A percentile compares a stretch with the other conserved stretches of the same genome.
These are phyloP conservation scores for Microcebus murinus DNA, from an alignment of 2,113 vertebrate genomes.

Conservation along the genomic window DNA sequence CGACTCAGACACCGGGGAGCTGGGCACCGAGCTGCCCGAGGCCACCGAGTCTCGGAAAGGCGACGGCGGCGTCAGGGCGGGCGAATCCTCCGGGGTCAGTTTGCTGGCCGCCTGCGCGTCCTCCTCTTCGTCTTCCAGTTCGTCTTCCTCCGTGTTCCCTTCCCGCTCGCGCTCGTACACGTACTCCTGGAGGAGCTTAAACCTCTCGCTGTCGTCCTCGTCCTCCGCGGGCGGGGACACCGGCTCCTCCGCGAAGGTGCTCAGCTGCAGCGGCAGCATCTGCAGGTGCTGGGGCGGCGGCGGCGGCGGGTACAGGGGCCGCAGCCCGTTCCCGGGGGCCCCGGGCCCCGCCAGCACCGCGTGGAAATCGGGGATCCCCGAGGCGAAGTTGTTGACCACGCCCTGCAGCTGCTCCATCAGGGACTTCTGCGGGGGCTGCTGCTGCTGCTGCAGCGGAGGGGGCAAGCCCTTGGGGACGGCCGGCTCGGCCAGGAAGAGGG, in stretches of 20 bases:
- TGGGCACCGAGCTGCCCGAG: constrained; percentile 90
- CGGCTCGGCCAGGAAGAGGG: constrained; percentile 86
- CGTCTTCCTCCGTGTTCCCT: constrained; percentile 90
- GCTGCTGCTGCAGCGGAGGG: constrained; percentile 62
- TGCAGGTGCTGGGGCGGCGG: constrained; percentile 83
- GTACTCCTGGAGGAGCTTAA: constrained; percentile 93
- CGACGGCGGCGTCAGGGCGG: constrained; percentile 94
- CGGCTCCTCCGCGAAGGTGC: constrained; percentile 86
- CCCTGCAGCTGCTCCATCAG: constrained; percentile 89
- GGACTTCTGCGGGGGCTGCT: constrained; percentile 72
- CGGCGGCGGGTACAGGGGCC: constrained; percentile 76
- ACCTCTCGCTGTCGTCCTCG: constrained; percentile 84
- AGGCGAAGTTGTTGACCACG: constrained; percentile 88
- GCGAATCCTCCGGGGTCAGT: constrained; percentile 88
- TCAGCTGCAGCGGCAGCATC: constrained; percentile 85
- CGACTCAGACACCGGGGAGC: constrained; percentile 90
- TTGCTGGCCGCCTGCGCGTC: constrained; percentile 87
- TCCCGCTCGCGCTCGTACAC: constrained; percentile 90
- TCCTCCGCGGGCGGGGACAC: constrained; percentile 84
- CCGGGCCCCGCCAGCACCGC: constrained; percentile 80
- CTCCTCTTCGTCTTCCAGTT: constrained; percentile 86
- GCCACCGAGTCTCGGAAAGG: constrained; percentile 97
- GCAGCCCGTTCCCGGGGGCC: constrained; percentile 78
- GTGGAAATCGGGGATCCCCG: constrained; percentile 86
- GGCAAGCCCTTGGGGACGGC: constrained; percentile 82